phyloP scores from a whole-genome alignment of 2,888 invertebrate species.

The Cryptus armator region DNA sequence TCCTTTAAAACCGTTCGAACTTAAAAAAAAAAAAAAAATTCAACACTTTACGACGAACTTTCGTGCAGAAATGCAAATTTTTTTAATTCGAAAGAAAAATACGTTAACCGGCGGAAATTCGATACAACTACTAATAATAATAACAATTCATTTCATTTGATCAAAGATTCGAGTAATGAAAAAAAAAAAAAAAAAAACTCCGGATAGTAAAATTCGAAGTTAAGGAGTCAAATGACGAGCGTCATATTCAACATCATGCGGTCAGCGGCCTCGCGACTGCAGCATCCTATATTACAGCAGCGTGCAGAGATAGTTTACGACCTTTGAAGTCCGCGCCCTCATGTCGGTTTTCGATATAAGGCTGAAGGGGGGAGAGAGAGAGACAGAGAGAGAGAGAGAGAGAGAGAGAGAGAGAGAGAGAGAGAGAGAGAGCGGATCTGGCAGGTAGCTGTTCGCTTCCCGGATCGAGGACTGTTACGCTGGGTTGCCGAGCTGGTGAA shows the following conservation, averaged over 20 bases:
- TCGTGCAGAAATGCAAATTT: background rate
- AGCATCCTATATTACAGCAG: background rate
- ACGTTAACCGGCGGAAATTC: no score
- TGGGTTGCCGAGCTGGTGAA: constrained; percentile 43
- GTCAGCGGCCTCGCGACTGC: constrained; percentile 34
- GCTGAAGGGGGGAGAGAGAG: constrained; percentile 39
- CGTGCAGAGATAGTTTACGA: constrained; percentile 12
- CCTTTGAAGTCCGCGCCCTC: constrained; percentile 26
- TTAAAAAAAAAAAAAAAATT: background rate
- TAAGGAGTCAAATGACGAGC: background rate
- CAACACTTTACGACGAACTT: background rate
- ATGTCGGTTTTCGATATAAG: constrained; percentile 22
- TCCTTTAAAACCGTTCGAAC: background rate
- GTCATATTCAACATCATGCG: constrained; percentile 29
- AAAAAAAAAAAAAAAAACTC: background rate
- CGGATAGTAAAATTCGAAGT: background rate
- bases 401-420: constrained; percentile 36
- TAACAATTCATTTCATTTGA: background rate
- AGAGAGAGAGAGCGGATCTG: constrained; percentile 44
- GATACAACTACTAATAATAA: no score
- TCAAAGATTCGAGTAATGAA: background rate
- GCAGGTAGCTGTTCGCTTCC: constrained; percentile 62
- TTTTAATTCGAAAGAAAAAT: no score
- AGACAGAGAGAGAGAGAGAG: constrained; percentile 32
- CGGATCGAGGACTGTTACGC: constrained; percentile 54